These are phyloP conservation scores for Schizothorax lantsangensis DNA, from an alignment of 2,797 vertebrate genomes.

Conservation along the genomic window DNA sequence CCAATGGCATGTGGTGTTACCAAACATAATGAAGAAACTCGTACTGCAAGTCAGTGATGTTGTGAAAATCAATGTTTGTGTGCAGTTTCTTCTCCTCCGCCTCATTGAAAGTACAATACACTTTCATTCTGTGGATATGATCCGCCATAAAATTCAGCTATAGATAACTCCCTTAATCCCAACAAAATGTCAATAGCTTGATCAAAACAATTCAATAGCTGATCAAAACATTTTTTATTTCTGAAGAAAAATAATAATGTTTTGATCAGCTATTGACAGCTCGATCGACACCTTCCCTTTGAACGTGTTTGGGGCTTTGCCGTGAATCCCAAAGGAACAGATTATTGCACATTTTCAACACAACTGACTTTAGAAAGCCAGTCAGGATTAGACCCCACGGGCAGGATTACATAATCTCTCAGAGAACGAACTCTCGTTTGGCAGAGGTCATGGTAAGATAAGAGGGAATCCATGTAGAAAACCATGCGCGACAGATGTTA, in stretches of 20 bases:
- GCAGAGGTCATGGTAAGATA: conserved; percentile 41
- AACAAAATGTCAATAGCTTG: neutral
- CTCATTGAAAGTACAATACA: neutral
- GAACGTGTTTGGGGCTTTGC: neutral
- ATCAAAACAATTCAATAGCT: no score
- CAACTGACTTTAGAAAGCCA: conserved; percentile 13
- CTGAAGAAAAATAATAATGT: neutral
- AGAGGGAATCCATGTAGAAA: conserved; percentile 42
- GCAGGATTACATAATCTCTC: conserved; percentile 47
- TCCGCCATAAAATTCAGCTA: neutral
- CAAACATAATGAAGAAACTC: neutral
- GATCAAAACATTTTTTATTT: no score
- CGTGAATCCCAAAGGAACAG: neutral
- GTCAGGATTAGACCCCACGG: conserved; percentile 22
- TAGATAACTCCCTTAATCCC: neutral
- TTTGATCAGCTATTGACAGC: neutral
- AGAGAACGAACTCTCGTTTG: conserved; percentile 21
- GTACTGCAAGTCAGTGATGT: neutral
- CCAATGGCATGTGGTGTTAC: no score
- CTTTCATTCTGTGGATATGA: neutral
- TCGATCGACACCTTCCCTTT: neutral
- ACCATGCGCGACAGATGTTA: conserved; percentile 29
- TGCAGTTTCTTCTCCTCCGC: neutral
- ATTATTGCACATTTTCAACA: conserved; percentile 25
- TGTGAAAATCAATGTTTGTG: neutral